Conservation (phyloP, 2,113 vertebrate species). For the Irena cyanogastra region DNA sequence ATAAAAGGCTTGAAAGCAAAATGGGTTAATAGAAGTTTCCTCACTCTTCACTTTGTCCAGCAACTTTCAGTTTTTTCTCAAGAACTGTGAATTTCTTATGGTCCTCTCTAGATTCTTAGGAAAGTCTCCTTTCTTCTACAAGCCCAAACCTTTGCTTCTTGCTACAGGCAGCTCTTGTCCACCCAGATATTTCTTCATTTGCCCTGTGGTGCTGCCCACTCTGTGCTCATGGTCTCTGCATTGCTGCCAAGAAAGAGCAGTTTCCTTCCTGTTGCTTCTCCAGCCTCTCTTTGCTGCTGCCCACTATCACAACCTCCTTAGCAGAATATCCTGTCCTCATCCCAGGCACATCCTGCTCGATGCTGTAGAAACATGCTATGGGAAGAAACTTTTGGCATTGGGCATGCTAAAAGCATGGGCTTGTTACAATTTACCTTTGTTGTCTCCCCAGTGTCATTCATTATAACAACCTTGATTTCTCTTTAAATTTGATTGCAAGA, state of each 20-base stretch:
- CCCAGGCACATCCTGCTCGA: background rate
- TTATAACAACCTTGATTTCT: background rate
- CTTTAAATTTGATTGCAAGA: background rate
- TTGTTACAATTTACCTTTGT: background rate
- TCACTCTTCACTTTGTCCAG: background rate
- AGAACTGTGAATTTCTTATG: background rate
- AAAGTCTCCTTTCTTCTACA: background rate
- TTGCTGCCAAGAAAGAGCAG: background rate
- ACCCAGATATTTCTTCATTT: background rate
- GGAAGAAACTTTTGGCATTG: background rate
- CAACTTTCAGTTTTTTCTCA: background rate
- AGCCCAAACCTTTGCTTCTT: background rate
- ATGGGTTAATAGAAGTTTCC: background rate
- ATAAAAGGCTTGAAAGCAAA: background rate
- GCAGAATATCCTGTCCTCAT: background rate
- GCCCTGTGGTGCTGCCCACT: background rate
- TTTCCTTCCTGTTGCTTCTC: background rate
- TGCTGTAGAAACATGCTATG: background rate
- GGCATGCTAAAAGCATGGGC: background rate
- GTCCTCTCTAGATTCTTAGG: background rate
- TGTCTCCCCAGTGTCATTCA: accelerated
- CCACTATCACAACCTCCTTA: background rate
- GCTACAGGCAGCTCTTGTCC: background rate
- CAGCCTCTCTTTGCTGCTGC: background rate
- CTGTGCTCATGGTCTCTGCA: background rate